Evolutionary conservation across 2,888 invertebrate genomes (phyloP), one percentile per base, ranked within the genome.

Genomic region (Ochropleura plecta): DNA sequence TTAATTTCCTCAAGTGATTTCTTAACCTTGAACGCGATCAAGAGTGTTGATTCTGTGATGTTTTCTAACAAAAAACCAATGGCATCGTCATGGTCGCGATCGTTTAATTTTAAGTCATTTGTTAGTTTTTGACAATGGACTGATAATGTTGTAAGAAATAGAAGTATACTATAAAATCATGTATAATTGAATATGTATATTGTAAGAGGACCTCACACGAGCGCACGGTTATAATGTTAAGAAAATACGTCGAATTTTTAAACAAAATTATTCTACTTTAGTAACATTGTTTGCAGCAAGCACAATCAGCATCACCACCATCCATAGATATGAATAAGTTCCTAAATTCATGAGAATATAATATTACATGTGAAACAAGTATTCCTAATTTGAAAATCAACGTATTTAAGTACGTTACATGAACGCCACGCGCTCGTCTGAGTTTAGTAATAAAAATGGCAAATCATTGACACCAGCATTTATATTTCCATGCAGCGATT

Each of bases 1-100:
- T 85, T 83, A 78, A 83, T 86, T 85, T 85, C 81, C 85, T 84
- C 73, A 67, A 81, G 79, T 70, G 80, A 71, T 81, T 79, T 82
- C 75, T 85, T 84, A 75, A 73, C 76, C 76, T 84, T 87, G 79
- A 86, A 72, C 76, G 59, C 65, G n/a, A n/a, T 62, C 44, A 62
- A 62, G 30, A 57, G 57, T 68, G 55, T 70, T 59, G 20, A 75
- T 74, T 73, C 73, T 73, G 51, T 69, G 66, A 44, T 72, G 10
- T 60, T 69, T 60, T 76, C 55, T 82, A 64, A 49, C 63, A 76
- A 77, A 81, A 84, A 77, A 72, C 18, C 70, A 67, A 75, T 70
- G 65, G 42, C 66, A 53, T 42, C 67, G 60, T 53, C 72, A 84
- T 40, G 65, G 82, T 72, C 71, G 57, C 48, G 67, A 63, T 57